Evolutionary conservation across 2,113 vertebrate genomes (phyloP), one percentile per base, ranked within the genome.

Genomic region (Abramis brama): DNA sequence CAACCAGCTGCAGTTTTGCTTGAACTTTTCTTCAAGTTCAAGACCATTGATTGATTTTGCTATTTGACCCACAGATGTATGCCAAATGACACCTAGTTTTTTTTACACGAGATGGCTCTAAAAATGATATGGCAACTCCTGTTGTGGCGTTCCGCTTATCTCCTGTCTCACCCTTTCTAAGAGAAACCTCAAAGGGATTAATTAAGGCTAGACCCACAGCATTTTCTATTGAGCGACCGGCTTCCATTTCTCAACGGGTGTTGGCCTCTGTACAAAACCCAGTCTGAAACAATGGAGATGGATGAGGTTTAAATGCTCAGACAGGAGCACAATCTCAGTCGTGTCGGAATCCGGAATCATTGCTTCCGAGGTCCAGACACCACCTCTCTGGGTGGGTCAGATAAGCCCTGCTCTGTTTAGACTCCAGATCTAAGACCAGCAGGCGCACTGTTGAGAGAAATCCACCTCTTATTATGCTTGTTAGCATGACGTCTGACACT

Each of bases 241-340:
- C 82, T 87, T 88, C 78, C 21, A 89, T 81, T 86, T 74, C 80
- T 89, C 87, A 87, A 74, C 45, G 83, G 87, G 83, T n/a, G 87
- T 79, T 66, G 82, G 85, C 74, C 83, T 82, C 85, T 85, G 50
- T 87, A 80, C 86, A 78, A 86, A 86, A 71, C 77, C 83, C 52
- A 45, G 70, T 50, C 75, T 91, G 89, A 87, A 87, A 89, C 85
- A 84, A 90, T 87, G 83, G 90, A 90, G 88, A 88, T 90, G 87
- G 33, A 86, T 91, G 86, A 84, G 77, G 86, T 87, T 78, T 91
- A 90, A 88, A 91, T 60, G 80, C 39, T 73, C 70, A 82, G 57
- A 82, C 59, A 70, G 87, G 77, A 92, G 86, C 80, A 82, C 83
- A 90, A 82, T 90, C 87, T 88, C 85, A 90, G 87, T 89, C 76